Evolutionary conservation across 2,888 invertebrate species (phyloP).

Genomic region (Brenthis ino): DNA sequence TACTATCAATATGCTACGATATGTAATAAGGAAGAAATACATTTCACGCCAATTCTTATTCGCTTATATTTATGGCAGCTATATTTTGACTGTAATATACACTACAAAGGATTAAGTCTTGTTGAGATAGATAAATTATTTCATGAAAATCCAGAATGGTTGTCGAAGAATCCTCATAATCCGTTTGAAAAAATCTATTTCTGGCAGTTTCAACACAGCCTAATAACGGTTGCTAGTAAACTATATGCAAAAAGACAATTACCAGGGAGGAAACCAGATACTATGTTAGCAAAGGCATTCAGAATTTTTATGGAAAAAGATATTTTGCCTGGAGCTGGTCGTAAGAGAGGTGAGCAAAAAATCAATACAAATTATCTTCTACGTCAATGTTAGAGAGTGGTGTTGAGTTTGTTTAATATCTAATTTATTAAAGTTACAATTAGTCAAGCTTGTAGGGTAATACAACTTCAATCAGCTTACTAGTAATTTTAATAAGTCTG

Average conservation of each 20-base stretch:
- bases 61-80: slow-evolving; percentile 84
- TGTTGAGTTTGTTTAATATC: too few species aligned
- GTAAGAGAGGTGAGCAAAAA: slow-evolving; percentile 63
- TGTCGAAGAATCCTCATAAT: slow-evolving; percentile 68
- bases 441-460: too few species aligned
- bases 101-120: slow-evolving; percentile 73
- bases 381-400: too few species aligned
- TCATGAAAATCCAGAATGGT: slow-evolving; percentile 71
- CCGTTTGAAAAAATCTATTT: slow-evolving; percentile 84
- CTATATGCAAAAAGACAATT: slow-evolving; percentile 66
- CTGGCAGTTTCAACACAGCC: slow-evolving; percentile 83
- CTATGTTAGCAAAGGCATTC: slow-evolving; percentile 78
- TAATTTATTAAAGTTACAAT: too few species aligned
- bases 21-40: slow-evolving; percentile 61
- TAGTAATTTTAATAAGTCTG: too few species aligned
- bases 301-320: slow-evolving; percentile 76
- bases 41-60: slow-evolving; percentile 71
- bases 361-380: neutral
- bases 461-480: too few species aligned
- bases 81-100: slow-evolving; percentile 80
- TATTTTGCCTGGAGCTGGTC: slow-evolving; percentile 66
- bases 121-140: slow-evolving; percentile 77
- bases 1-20: slow-evolving; percentile 79
- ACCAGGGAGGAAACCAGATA: slow-evolving; percentile 64
- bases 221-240: slow-evolving; percentile 76